Evolutionary conservation across 2,888 invertebrate species (phyloP).

Genomic region (Lochmaea capreae): DNA sequence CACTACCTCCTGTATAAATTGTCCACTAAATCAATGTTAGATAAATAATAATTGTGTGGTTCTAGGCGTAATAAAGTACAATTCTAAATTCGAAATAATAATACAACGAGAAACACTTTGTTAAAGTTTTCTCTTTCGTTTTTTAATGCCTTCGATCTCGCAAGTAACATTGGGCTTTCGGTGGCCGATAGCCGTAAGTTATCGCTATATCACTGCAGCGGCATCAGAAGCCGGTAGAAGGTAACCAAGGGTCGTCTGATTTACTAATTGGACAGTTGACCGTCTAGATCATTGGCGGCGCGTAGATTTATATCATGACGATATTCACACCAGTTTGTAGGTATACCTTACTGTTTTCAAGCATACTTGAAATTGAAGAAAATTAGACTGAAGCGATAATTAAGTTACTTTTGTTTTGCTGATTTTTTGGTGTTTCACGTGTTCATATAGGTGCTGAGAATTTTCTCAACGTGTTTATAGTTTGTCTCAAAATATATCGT

Average conservation of each 20-base stretch:
- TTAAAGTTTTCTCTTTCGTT: not conserved
- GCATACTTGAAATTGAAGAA: too few species aligned
- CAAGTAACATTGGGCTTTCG: constrained; percentile 8
- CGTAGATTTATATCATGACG: not conserved
- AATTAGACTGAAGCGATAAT: too few species aligned
- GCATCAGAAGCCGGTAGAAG: constrained; percentile 54
- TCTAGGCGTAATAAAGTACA: too few species aligned
- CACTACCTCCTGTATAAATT: too few species aligned
- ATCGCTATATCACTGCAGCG: constrained; percentile 56
- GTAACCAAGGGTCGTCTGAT: constrained; percentile 57
- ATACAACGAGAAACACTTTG: not conserved
- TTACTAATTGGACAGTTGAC: constrained; percentile 60
- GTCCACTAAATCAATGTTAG: too few species aligned
- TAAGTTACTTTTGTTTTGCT: too few species aligned
- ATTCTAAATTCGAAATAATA: too few species aligned
- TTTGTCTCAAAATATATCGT: too few species aligned
- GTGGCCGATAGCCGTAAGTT: constrained; percentile 50
- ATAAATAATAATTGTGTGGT: too few species aligned
- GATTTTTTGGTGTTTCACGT: too few species aligned
- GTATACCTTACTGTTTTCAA: not conserved
- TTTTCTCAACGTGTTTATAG: too few species aligned
- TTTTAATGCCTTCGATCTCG: not conserved
- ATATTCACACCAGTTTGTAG: not conserved
- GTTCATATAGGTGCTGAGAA: too few species aligned
- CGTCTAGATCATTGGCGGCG: constrained; percentile 48